These are phyloP conservation scores for Cettia cetti DNA, from an alignment of 2,113 vertebrate genomes.

Conservation along the genomic window DNA sequence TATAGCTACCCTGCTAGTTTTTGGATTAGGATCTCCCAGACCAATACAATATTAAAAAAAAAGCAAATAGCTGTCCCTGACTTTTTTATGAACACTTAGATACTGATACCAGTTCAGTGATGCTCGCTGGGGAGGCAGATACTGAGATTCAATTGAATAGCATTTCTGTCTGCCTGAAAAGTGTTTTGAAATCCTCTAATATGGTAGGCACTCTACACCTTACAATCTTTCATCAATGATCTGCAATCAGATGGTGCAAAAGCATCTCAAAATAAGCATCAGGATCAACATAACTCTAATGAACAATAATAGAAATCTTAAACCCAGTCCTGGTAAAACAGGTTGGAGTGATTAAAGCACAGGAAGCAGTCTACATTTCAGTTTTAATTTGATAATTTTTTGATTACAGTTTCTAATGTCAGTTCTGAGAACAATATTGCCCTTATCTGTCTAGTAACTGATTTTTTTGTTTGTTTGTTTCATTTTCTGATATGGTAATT, in stretches of 20 bases:
- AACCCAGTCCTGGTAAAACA: neutral
- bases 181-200: neutral
- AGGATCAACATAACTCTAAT: neutral
- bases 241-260: neutral
- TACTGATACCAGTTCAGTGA: neutral
- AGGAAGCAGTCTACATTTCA: neutral
- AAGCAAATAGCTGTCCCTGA: neutral
- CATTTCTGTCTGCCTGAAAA: neutral
- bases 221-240: neutral
- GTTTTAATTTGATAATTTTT: neutral
- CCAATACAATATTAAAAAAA: neutral
- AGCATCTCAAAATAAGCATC: neutral
- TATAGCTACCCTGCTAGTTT: neutral
- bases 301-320: neutral
- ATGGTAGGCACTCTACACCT: neutral
- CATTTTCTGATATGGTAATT: neutral
- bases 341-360: neutral
- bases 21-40: neutral
- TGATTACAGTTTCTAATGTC: neutral
- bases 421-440: neutral
- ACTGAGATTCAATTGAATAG: neutral
- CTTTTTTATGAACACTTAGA: neutral
- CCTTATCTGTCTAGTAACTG: neutral
- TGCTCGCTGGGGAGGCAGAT: neutral
- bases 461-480: neutral